phyloP scores from a whole-genome alignment of 2,113 vertebrate species.

The Ondatra zibethicus region DNA sequence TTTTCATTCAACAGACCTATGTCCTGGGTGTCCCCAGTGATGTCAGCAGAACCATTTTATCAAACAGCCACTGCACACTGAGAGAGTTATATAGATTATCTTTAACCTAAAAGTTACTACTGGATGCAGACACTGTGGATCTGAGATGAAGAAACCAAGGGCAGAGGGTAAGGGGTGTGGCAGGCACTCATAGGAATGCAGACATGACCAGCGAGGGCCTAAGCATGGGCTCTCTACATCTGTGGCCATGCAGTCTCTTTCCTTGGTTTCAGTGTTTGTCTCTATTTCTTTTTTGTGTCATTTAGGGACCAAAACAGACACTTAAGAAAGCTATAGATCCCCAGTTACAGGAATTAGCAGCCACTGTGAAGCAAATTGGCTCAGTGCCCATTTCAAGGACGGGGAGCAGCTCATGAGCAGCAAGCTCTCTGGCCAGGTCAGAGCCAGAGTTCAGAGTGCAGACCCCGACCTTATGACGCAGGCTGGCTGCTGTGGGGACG shows the following conservation, averaged over 20 bases:
- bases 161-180: background rate
- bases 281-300: background rate
- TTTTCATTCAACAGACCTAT: rapidly evolving
- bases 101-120: background rate
- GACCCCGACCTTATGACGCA: background rate
- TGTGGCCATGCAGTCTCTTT: background rate
- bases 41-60: background rate
- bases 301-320: background rate
- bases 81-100: background rate
- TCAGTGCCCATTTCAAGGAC: background rate
- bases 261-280: background rate
- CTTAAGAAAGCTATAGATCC: background rate
- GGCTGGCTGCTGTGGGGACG: background rate
- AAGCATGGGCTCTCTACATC: background rate
- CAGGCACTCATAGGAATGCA: too few species aligned
- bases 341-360: background rate
- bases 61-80: background rate
- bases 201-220: too few species aligned
- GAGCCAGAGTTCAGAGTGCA: background rate
- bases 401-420: background rate
- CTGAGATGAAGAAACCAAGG: background rate
- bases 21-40: background rate
- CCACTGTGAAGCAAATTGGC: background rate
- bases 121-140: background rate
- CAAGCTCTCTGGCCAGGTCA: background rate